A percentile compares a stretch with the other conserved stretches of the same genome.
phyloP scores from a whole-genome alignment of 2,888 invertebrate genomes.

The Lochmaea capreae region DNA sequence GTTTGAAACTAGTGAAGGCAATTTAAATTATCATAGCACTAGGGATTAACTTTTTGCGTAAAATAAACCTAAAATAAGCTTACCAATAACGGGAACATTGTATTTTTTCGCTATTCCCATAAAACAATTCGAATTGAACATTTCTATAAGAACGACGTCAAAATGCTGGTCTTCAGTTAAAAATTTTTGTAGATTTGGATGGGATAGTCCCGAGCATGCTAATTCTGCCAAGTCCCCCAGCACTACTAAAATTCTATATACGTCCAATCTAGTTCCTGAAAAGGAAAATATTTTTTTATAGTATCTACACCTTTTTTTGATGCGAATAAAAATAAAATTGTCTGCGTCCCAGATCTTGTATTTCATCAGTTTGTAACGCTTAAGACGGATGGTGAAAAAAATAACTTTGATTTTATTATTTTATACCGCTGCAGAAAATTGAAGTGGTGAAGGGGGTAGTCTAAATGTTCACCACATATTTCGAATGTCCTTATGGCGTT shows the following conservation, averaged over 20 bases:
- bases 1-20: too few relatives aligned
- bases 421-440: too few relatives aligned
- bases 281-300: background rate
- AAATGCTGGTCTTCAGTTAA: conserved; percentile 68
- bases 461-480: too few relatives aligned
- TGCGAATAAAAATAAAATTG: background rate
- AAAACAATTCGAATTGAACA: conserved; percentile 79
- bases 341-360: too few relatives aligned
- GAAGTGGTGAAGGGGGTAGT: too few relatives aligned
- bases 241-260: background rate
- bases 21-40: too few relatives aligned
- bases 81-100: conserved; percentile 67
- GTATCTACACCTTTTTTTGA: background rate
- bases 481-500: too few relatives aligned
- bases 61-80: conserved; percentile 16
- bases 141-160: conserved; percentile 75
- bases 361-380: background rate
- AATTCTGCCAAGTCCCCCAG: background rate
- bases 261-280: conserved; percentile 16
- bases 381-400: too few relatives aligned
- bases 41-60: too few relatives aligned
- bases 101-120: conserved; percentile 75
- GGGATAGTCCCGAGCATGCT: conserved; percentile 20
- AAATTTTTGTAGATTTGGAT: conserved; percentile 54
- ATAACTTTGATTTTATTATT: too few relatives aligned